Base-by-base conservation (phyloP, 2,888 invertebrate species). In the Odontomyia ornata region DNA sequence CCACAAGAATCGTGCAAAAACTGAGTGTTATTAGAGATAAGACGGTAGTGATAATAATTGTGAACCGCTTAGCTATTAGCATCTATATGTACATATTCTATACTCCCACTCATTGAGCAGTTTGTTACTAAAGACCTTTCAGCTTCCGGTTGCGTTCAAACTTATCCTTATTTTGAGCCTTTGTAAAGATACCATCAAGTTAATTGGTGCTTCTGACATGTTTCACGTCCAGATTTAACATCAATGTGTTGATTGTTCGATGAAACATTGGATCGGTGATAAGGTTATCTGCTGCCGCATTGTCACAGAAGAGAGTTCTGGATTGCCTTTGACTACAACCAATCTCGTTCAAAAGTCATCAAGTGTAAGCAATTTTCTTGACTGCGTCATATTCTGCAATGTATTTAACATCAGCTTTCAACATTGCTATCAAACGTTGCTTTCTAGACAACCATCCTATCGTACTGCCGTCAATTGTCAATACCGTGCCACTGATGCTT, bases 301-400 rank as follows among this genome's bases (percentile, higher is more conserved):
- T 69, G 43, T 67, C 36, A 30, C 36, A 36, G 30, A 67, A 67
- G 9, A 67, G 36, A 43, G 18, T 21, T 25, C 46, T 69, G 18
- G 21, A 47, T 46, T 69, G 46, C 64, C 28, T 15, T 69, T 69
- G 69, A 46, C 47, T 23, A 47, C 46, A 69, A 25, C 47, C 69
- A 46, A 69, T 46, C 46, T 46, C 69, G 25, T 69, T 46, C 69
- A 69, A 69, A 46, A 69, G 25, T 46, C 69, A 47, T 46, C 69
- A 47, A 46, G 25, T 11, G 23, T 47, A 69, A 21, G 25, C 47
- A 23, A 69, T 46, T 46, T 69, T 23, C 46, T 69, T 21, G 23
- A 23, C 46, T 46, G 67, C 36, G 9, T 36, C 36, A 36, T 36
- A 5, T 36, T 9, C 64, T 36, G 36, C 36, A 36, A 36, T 36